Evolutionary conservation across 2,113 vertebrate species (phyloP), one percentile per base, ranked within the genome.

Genomic region (Fregetta grallaria): DNA sequence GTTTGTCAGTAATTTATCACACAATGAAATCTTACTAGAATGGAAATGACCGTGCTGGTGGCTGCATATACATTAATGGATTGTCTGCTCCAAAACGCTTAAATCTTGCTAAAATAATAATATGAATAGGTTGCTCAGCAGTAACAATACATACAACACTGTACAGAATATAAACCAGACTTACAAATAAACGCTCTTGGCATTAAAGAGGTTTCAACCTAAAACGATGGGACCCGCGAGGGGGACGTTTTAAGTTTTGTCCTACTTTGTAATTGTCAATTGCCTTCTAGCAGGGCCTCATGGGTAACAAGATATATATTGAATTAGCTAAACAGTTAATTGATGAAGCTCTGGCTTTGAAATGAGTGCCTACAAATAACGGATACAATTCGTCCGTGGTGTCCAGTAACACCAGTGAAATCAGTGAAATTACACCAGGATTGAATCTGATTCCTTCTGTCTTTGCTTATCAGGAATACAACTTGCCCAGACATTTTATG

Each of bases 401-500:
- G 89, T 89, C 88, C 90, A 92, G 92, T 82, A 90, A 88, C 91
- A 90, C 55, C 87, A 88, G 38, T 52, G 76, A 92, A 95, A 56
- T 81, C 85, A 92, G 75, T 86, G 82, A 77, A 90, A 90, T 96
- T 78, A 55, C 74, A 79, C 82, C 77, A 56, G 77, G 83, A 65
- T n/a, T 94, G 93, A 92, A 94, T 96, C 59, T 89, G 96, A 91
- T 90, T 92, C 94, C 91, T 93, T 71, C 79, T 91, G 59, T 70
- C 61, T 91, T 80, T 90, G 70, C 90, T 96, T 96, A 94, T 96
- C 91, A 91, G 86, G 59, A 50, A 14, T 25, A 45, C 44, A 79
- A 94, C 94, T 94, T 95, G 94, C 92, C 87, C 95, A 95, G 96
- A 92, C 88, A 84, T 93, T 91, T 93, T 95, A 91, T 83, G 77